Evolutionary conservation across 2,797 vertebrate genomes (phyloP).

Genomic region (Tympanoctomys barrerae): DNA sequence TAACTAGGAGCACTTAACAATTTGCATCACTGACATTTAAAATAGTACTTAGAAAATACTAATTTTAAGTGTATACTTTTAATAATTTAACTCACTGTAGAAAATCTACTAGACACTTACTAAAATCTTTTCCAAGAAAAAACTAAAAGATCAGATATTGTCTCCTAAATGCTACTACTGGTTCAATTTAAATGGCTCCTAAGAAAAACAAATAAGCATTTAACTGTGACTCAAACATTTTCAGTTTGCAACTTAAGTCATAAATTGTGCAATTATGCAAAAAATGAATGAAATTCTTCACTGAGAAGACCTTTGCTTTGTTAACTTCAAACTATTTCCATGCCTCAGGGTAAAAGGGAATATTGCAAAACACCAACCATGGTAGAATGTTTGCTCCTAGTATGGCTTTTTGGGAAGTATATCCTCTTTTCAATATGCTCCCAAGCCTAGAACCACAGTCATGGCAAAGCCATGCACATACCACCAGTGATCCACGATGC

Average conservation of each 20-base stretch:
- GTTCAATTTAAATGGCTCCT: conserved; percentile 56
- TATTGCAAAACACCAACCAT: neutral
- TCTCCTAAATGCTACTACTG: neutral
- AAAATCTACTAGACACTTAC: conserved; percentile 9
- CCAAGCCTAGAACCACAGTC: neutral
- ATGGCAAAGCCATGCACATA: neutral
- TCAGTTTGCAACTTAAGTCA: conserved; percentile 43
- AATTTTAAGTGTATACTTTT: neutral
- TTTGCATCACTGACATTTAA: conserved; percentile 29
- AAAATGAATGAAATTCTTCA: conserved; percentile 55
- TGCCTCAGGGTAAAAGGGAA: neutral
- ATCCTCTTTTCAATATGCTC: neutral
- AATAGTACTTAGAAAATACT: conserved; percentile 29
- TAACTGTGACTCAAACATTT: conserved; percentile 59
- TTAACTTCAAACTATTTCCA: conserved; percentile 39
- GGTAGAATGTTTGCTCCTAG: neutral
- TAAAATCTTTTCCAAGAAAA: conserved; percentile 42
- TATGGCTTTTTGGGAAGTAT: neutral
- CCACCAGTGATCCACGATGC: neutral
- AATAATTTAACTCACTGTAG: neutral
- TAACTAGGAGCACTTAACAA: too few species aligned
- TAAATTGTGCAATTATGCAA: conserved; percentile 29
- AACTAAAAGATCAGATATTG: conserved; percentile 35
- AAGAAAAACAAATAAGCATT: conserved; percentile 53
- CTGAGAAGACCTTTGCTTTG: conserved; percentile 38